Base-by-base conservation (phyloP, 2,113 vertebrate genomes). In the Petrocephalus microphthalmus region DNA sequence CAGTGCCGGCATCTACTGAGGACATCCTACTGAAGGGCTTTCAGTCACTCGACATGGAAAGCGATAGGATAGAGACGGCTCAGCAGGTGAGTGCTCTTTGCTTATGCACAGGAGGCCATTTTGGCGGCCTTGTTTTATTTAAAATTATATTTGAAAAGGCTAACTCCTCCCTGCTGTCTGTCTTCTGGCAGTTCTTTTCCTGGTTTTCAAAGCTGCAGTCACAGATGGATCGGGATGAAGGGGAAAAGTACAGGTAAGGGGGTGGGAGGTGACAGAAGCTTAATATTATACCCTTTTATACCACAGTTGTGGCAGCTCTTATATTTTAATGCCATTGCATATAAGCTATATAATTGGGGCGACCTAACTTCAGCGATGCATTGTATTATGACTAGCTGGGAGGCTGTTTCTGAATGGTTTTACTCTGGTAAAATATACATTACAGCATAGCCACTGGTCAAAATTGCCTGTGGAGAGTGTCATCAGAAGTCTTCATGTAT, bases 171-270 rank as follows among this genome's bases (percentile, higher is more conserved):
- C n/a, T 84, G 52, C 74, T 51, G 6, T 1, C 11, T 13, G 88
- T 92, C 88, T 64, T 93, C 86, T 94, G 95, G 89, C 92, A 99
- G 98, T 99, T 99, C 93, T 99, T 98, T 90, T 96, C 97, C 51
- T 99, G 98, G 97, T 99, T 99, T 95, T 97, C 97, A 90, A 97
- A 97, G 90, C 93, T 99, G 47, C 98, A 98, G 90, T 92, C 94
- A 60, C 96, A 96, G 91, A 99, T 99, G 97, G 97, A 99, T 93
- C 97, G 97, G 92, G 97, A 99, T 88, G 97, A 99, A 93, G 97
- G 93, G 86, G 94, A 94, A 49, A 98, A 98, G 91, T 98, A 98
- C 90, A 97, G 97, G 98, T 99, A 95, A 0, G 89, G 33, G 81
- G 13, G 29, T 17, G n/a, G 49, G 83, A 11, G 20, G 49, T 51